Evolutionary conservation across 2,113 vertebrate genomes (phyloP).

Genomic region (Mobula hypostoma): DNA sequence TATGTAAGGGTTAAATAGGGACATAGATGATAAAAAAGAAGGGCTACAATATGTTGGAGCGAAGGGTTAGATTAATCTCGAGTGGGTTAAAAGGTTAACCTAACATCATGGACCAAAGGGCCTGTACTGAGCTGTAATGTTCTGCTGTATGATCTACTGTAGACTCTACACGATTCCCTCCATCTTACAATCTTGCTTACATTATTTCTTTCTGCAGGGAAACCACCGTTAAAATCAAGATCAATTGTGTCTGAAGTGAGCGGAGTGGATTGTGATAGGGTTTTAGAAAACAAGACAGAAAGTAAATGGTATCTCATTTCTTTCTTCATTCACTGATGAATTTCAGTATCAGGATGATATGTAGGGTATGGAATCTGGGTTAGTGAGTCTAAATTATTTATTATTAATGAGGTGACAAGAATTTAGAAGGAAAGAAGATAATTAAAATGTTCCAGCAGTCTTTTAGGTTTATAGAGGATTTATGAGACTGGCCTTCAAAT

Average conservation of each 20-base stretch:
- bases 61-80: too few species aligned
- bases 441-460: neutral
- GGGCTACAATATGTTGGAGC: too few species aligned
- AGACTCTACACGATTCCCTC: neutral
- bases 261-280: neutral
- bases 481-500: neutral
- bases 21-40: too few species aligned
- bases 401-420: constrained; percentile 22
- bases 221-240: neutral
- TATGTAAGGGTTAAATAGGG: too few species aligned
- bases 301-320: too few species aligned
- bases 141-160: too few species aligned
- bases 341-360: neutral
- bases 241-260: neutral
- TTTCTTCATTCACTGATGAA: neutral
- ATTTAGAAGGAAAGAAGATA: neutral
- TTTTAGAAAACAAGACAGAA: neutral
- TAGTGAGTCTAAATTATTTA: constrained; percentile 2
- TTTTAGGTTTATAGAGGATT: constrained; percentile 6
- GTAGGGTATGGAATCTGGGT: neutral
- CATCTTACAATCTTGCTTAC: neutral
- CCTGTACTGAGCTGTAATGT: too few species aligned
- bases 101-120: too few species aligned
- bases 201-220: neutral
- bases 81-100: too few species aligned